phyloP scores from a whole-genome alignment of 1,140 invertebrate species.

The Drosophila arizonae region DNA sequence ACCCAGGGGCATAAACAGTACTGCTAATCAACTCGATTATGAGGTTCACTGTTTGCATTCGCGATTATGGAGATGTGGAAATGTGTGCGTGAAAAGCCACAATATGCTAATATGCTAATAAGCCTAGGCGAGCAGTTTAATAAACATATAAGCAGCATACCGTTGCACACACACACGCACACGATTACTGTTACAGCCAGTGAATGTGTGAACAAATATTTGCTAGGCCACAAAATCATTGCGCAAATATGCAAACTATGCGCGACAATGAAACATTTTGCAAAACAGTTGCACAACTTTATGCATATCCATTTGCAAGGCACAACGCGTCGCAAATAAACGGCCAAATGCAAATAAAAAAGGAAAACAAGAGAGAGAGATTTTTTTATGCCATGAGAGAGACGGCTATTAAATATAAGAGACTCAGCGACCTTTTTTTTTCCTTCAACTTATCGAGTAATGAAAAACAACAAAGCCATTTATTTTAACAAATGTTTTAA shows the following conservation, averaged over 20 bases:
- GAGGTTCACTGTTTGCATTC: slow-evolving; percentile 40
- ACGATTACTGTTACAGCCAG: slow-evolving; percentile 10
- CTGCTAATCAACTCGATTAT: slow-evolving; percentile 73
- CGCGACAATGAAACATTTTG: slow-evolving; percentile 52
- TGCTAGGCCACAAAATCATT: slow-evolving; percentile 73
- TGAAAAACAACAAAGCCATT: no score
- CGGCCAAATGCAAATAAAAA: slow-evolving; percentile 5
- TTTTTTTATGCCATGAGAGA: neutral
- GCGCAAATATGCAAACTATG: slow-evolving; percentile 75
- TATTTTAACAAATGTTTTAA: no score
- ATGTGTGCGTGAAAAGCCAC: slow-evolving; percentile 62
- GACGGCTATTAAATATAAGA: neutral
- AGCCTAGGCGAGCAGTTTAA: slow-evolving; percentile 47
- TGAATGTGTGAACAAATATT: slow-evolving; percentile 76
- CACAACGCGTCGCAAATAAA: slow-evolving; percentile 23
- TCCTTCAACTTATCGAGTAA: neutral
- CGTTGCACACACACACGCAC: slow-evolving; percentile 31
- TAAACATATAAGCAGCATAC: slow-evolving; percentile 55
- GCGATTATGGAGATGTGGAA: slow-evolving; percentile 56
- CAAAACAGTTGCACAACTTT: slow-evolving; percentile 46
- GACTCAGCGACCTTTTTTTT: slow-evolving; percentile 2
- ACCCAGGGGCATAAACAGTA: slow-evolving; percentile 39
- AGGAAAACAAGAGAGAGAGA: neutral
- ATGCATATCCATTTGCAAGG: slow-evolving; percentile 38
- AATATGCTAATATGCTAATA: slow-evolving; percentile 71